Evolutionary conservation across 2,888 invertebrate species (phyloP).

Genomic region (Thecophora atra): DNA sequence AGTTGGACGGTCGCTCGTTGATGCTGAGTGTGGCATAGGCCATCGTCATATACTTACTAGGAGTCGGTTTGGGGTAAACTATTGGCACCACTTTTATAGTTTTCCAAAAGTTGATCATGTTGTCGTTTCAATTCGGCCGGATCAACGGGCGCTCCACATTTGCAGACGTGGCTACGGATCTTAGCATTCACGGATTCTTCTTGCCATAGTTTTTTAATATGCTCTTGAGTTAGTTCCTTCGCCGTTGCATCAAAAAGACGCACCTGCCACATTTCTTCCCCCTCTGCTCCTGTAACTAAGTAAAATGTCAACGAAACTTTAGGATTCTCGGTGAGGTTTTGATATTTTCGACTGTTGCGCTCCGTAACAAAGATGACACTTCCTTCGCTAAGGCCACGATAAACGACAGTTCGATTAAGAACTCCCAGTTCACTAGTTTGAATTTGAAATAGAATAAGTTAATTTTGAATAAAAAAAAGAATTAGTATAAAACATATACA

Average conservation of each 20-base stretch:
- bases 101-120: constrained; percentile 51
- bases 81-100: constrained; percentile 45
- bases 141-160: constrained; percentile 56
- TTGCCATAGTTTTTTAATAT: constrained; percentile 53
- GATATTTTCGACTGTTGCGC: constrained; percentile 56
- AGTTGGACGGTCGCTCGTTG: no score
- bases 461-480: no score
- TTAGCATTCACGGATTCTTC: constrained; percentile 54
- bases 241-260: constrained; percentile 59
- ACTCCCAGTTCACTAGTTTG: constrained; percentile 54
- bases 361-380: constrained; percentile 58
- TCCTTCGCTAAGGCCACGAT: constrained; percentile 56
- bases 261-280: constrained; percentile 52
- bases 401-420: constrained; percentile 59
- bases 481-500: not conserved
- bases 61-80: constrained; percentile 51
- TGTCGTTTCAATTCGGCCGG: constrained; percentile 47
- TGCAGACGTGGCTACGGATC: constrained; percentile 57
- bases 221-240: constrained; percentile 49
- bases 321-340: constrained; percentile 54
- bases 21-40: no score
- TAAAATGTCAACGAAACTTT: constrained; percentile 54
- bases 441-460: not conserved
- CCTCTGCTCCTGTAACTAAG: constrained; percentile 36
- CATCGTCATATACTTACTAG: constrained; percentile 56